Evolutionary conservation across 2,113 vertebrate genomes (phyloP).

Genomic region (Ciconia stormi): DNA sequence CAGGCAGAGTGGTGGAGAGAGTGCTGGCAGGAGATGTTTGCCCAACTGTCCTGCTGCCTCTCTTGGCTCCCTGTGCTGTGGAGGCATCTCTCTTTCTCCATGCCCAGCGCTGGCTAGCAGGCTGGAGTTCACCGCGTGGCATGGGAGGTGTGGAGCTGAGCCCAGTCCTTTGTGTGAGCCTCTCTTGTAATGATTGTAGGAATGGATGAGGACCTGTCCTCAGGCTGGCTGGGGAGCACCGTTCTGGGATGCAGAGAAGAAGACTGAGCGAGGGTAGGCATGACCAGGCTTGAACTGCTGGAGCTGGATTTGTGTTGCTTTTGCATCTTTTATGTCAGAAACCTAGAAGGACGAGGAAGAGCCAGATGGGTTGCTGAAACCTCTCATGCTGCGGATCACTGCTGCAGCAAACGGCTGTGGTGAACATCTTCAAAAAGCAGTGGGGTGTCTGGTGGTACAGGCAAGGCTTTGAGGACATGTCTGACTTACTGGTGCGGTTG

Average conservation of each 20-base stretch:
- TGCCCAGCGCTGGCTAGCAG: neutral
- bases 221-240: fast-evolving
- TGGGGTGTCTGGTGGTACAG: neutral
- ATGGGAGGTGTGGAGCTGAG: neutral
- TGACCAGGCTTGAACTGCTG: neutral
- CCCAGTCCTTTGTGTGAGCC: neutral
- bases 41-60: neutral
- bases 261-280: too few relatives aligned
- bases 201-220: neutral
- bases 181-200: neutral
- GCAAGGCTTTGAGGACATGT: neutral
- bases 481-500: neutral
- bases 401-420: neutral
- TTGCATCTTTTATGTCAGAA: neutral
- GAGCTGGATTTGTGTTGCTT: neutral
- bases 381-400: neutral
- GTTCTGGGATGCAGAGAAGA: neutral
- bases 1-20: too few relatives aligned
- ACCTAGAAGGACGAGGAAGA: neutral
- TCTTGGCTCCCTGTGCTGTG: neutral
- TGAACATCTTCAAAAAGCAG: constrained; percentile 9
- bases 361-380: neutral
- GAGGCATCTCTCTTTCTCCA: too few relatives aligned
- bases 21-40: neutral
- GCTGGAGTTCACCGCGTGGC: neutral